Conservation (phyloP, 1,140 invertebrate species). For the Diachasma alloeum region DNA sequence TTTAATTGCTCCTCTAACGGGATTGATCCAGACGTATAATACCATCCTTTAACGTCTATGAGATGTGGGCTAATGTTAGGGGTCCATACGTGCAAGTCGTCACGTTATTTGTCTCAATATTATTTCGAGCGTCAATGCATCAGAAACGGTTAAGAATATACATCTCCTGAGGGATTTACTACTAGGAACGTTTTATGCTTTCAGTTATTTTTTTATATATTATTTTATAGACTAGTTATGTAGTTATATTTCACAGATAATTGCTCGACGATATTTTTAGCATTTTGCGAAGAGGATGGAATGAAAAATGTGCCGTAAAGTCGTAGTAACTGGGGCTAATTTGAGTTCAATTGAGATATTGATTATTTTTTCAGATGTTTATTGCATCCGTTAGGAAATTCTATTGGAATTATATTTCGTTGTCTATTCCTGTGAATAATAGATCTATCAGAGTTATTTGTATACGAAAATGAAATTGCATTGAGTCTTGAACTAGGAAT, state of each 20-base stretch:
- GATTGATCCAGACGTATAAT: conserved; percentile 38
- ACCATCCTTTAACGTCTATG: conserved; percentile 8
- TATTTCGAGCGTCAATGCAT: neutral
- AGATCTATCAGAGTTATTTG: too few relatives aligned
- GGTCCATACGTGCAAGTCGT: conserved; percentile 20
- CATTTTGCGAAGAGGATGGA: neutral
- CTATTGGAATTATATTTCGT: neutral
- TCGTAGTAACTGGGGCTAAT: neutral
- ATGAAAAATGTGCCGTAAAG: neutral
- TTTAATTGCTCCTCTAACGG: conserved; percentile 64
- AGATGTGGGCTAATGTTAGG: conserved; percentile 15
- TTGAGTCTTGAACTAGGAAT: too few relatives aligned
- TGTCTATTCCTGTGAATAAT: too few relatives aligned
- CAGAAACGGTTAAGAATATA: neutral
- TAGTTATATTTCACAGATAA: neutral
- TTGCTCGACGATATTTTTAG: neutral
- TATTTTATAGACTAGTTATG: neutral
- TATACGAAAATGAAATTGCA: too few relatives aligned
- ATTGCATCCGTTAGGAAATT: neutral
- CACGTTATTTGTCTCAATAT: conserved; percentile 14
- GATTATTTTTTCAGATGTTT: neutral
- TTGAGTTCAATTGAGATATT: neutral
- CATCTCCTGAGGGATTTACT: neutral
- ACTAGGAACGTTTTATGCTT: neutral
- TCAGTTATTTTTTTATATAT: neutral